Percentiles rank a stretch among this genome's conserved stretches.
Conservation (phyloP, 2,888 invertebrate genomes). For the Deilephila elpenor region DNA sequence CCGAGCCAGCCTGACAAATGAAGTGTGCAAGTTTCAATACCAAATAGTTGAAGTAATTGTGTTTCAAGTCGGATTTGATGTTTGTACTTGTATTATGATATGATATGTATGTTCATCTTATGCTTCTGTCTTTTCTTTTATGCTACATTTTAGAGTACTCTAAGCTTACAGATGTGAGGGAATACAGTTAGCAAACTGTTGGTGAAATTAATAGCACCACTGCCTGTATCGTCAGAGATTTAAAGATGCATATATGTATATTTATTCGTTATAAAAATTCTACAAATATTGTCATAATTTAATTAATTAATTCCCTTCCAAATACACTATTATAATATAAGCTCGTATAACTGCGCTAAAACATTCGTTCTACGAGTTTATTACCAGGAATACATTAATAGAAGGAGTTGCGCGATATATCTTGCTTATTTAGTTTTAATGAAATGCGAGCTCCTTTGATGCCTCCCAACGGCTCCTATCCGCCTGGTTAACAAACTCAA, state of each 20-base stretch:
- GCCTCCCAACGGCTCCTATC: neutral
- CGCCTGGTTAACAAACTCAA: constrained; percentile 15
- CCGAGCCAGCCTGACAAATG: neutral
- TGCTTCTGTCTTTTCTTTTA: too few species aligned
- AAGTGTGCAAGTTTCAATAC: neutral
- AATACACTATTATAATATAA: neutral
- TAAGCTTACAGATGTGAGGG: too few species aligned
- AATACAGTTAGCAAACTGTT: too few species aligned
- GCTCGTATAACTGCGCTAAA: neutral
- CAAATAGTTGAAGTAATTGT: neutral
- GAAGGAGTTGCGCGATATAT: neutral
- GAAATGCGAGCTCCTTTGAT: constrained; percentile 20
- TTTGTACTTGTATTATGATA: too few species aligned
- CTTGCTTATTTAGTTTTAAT: constrained; percentile 16
- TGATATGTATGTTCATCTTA: too few species aligned
- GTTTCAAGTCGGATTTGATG: neutral
- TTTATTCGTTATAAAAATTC: neutral
- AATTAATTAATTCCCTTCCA: neutral
- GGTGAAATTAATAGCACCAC: too few species aligned
- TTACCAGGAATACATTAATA: constrained; percentile 12
- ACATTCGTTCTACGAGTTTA: neutral
- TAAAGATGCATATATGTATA: neutral
- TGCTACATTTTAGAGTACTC: too few species aligned
- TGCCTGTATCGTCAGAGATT: too few species aligned
- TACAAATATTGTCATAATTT: neutral